These are phyloP conservation scores for Butorides virescens DNA, from an alignment of 2,113 vertebrate species.

Conservation along the genomic window DNA sequence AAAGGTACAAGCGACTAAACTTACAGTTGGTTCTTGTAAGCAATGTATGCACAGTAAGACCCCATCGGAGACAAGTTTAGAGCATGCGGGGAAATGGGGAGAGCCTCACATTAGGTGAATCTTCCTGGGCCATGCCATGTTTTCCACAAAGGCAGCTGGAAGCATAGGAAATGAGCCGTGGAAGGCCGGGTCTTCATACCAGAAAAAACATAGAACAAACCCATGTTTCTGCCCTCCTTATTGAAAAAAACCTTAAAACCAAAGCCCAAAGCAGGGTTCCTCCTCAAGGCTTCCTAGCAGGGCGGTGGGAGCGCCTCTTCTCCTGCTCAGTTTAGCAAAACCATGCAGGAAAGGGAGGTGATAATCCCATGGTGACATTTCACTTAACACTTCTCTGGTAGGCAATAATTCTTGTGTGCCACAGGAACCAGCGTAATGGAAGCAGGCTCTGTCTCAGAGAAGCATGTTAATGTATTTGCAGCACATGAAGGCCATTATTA, in stretches of 20 bases:
- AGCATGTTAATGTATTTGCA: background rate
- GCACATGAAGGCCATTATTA: background rate
- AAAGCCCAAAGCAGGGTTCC: background rate
- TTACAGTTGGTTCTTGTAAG: background rate
- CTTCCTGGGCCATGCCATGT: background rate
- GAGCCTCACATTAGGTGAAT: background rate
- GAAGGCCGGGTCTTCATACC: background rate
- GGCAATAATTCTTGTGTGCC: conserved; percentile 18
- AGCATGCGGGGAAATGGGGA: background rate
- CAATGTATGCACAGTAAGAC: background rate
- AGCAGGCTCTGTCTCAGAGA: background rate
- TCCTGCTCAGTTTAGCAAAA: background rate
- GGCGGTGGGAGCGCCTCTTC: background rate
- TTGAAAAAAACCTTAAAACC: background rate
- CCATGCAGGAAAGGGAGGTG: background rate
- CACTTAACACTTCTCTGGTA: conserved; percentile 43
- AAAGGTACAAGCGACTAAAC: background rate
- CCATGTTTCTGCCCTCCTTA: background rate
- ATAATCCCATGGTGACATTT: conserved; percentile 31
- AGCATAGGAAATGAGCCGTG: background rate
- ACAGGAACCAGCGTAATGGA: background rate
- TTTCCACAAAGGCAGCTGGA: background rate
- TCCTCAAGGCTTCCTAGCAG: background rate
- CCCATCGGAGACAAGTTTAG: background rate
- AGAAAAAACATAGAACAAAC: background rate